Evolutionary conservation across 53 echinoderm and acorn worm species (phyloP).

Genomic region (Actinopyga echinites): DNA sequence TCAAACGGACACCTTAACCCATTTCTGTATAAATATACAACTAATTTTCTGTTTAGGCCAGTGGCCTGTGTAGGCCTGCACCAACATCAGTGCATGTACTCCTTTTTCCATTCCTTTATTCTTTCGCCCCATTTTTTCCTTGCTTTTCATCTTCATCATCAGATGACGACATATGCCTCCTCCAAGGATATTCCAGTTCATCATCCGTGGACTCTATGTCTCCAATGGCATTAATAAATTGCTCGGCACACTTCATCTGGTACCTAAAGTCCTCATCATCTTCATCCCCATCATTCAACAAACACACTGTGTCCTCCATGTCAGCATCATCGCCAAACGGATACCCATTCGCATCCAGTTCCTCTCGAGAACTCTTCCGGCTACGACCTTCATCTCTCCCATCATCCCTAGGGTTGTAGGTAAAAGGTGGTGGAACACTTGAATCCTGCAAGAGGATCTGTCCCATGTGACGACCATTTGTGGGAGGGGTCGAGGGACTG

Average conservation of each 20-base stretch:
- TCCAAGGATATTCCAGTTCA: constrained; percentile 55
- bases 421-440: constrained; percentile 82
- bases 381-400: constrained; percentile 44
- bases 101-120: constrained; percentile 27
- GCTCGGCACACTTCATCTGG: constrained; percentile 74
- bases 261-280: constrained; percentile 62
- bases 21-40: too few relatives aligned
- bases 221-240: constrained; percentile 85
- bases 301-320: constrained; percentile 46
- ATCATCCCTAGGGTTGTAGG: constrained; percentile 68
- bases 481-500: constrained; percentile 30
- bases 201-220: constrained; percentile 80
- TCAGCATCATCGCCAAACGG: constrained; percentile 37
- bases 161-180: constrained; percentile 1
- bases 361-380: constrained; percentile 38
- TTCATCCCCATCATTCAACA: constrained; percentile 51
- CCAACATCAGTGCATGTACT: too few relatives aligned
- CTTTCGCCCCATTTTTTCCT: background rate
- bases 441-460: constrained; percentile 94
- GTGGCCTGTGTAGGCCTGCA: too few relatives aligned
- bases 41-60: too few relatives aligned
- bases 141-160: constrained; percentile 50
- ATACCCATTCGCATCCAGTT: constrained; percentile 43
- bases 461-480: constrained; percentile 43
- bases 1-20: too few relatives aligned